phyloP scores from a whole-genome alignment of 2,797 vertebrate species.

The Cirrhinus mrigala region DNA sequence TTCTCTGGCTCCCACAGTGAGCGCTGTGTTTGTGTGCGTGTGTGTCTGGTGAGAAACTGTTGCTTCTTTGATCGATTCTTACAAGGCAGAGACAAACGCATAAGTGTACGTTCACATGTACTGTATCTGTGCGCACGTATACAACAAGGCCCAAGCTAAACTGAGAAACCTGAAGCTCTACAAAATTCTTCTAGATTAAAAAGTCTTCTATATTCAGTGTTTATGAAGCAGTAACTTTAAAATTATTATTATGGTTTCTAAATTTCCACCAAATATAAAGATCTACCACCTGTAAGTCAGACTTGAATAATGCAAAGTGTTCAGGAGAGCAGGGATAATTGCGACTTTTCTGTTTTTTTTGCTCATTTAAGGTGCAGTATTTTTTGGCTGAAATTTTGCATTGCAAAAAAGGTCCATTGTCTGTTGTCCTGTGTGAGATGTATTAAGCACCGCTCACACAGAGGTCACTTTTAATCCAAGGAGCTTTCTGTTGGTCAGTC shows the following conservation, averaged over 20 bases:
- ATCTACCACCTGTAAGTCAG: not conserved
- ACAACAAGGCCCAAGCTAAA: not conserved
- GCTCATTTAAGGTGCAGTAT: not conserved
- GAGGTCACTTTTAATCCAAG: conserved; percentile 1
- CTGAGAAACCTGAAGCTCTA: not conserved
- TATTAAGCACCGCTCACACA: not conserved
- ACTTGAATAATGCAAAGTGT: not conserved
- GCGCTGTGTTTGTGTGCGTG: conserved; percentile 25
- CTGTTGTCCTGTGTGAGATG: not conserved
- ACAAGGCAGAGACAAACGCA: conserved; percentile 4
- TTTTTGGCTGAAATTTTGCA: not conserved
- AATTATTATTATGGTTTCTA: not conserved
- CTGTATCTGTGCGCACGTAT: not conserved
- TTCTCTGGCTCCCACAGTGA: conserved; percentile 59
- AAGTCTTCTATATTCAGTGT: not conserved
- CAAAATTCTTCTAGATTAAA: too few relatives aligned
- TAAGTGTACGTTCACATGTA: not conserved
- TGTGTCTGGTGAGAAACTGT: conserved; percentile 54
- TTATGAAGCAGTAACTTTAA: not conserved
- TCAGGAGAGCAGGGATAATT: not conserved
- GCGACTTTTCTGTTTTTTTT: not conserved
- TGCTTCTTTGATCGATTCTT: conserved; percentile 55
- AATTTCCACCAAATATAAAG: not conserved
- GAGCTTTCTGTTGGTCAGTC: not conserved
- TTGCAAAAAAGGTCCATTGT: not conserved